Conservation (phyloP, 2,888 invertebrate genomes). For the Tipula unca region DNA sequence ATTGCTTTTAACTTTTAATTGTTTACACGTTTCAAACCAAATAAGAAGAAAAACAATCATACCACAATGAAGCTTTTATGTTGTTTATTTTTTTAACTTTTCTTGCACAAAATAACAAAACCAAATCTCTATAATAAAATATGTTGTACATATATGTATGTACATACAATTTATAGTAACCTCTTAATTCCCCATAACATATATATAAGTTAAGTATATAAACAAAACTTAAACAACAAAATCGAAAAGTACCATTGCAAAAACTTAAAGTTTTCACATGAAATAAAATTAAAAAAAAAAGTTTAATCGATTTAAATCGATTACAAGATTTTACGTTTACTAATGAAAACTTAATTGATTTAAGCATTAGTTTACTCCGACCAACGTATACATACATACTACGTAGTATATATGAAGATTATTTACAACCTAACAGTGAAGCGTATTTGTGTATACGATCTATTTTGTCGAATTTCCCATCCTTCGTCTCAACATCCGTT, state of each 20-base stretch:
- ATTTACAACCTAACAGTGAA: not conserved
- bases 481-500: not conserved
- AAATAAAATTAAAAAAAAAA: not conserved
- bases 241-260: not conserved
- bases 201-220: not conserved
- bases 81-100: not conserved
- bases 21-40: not conserved
- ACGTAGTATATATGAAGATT: not conserved
- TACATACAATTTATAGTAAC: not conserved
- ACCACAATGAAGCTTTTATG: not conserved
- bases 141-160: not conserved
- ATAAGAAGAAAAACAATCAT: not conserved
- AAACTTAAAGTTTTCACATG: not conserved
- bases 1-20: not conserved
- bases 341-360: not conserved
- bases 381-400: not conserved
- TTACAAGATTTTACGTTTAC: constrained; percentile 8
- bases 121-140: not conserved
- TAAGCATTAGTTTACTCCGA: not conserved
- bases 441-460: not conserved
- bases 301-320: constrained; percentile 2
- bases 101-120: not conserved
- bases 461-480: not conserved
- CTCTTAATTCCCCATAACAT: not conserved
- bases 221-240: not conserved